Conservation (phyloP, 2,888 invertebrate species). For the Ceraclea dissimilis region DNA sequence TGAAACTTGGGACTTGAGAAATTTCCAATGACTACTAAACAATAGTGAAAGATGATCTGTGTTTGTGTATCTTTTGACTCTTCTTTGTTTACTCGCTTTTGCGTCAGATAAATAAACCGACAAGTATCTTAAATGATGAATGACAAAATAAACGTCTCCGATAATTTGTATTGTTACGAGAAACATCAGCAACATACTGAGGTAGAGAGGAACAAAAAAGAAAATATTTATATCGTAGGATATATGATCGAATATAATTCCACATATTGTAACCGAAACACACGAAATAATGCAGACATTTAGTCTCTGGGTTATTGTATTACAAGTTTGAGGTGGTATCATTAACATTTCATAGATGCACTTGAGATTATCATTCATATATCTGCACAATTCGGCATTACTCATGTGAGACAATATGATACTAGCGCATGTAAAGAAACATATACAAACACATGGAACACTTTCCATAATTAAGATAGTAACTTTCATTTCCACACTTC, state of each 20-base stretch:
- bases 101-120: neutral
- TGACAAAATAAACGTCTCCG: neutral
- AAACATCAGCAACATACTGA: neutral
- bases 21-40: neutral
- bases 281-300: neutral
- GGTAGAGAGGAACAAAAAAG: neutral
- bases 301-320: neutral
- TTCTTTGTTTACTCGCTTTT: neutral
- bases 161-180: neutral
- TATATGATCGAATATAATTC: neutral
- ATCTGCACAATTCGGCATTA: neutral
- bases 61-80: neutral
- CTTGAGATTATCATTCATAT: constrained; percentile 1
- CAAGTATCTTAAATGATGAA: neutral
- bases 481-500: neutral
- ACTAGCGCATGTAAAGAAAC: neutral
- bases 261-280: neutral
- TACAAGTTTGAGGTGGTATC: neutral
- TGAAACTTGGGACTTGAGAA: neutral
- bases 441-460: neutral
- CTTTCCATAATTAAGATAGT: neutral
- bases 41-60: neutral
- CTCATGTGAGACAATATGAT: neutral
- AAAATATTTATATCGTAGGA: neutral
- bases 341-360: neutral